phyloP scores from a whole-genome alignment of 2,888 invertebrate genomes.

The Osmoderma eremita region DNA sequence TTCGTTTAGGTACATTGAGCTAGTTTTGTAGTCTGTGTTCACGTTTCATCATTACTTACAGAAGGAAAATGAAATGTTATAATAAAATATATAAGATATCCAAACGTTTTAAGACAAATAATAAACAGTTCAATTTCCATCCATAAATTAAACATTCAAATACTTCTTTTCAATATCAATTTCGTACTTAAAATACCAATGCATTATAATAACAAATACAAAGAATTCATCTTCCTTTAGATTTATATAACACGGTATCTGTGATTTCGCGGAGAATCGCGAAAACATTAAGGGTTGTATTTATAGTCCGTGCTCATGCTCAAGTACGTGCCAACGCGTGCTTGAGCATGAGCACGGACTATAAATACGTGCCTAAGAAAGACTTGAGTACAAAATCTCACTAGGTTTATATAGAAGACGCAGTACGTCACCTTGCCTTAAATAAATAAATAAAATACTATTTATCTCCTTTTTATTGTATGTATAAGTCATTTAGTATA shows the following conservation, averaged over 20 bases:
- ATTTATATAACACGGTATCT: constrained; percentile 7
- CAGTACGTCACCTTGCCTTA: constrained; percentile 35
- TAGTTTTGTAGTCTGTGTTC: constrained; percentile 3
- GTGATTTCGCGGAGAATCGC: constrained; percentile 16
- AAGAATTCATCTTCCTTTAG: constrained; percentile 6
- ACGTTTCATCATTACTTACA: constrained; percentile 8
- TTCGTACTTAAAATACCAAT: constrained; percentile 11
- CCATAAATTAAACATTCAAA: neutral
- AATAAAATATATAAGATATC: constrained; percentile 26
- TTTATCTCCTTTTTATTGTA: constrained; percentile 14
- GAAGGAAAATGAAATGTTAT: neutral
- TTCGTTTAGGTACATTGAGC: neutral
- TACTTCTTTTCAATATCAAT: neutral
- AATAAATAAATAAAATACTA: constrained; percentile 10
- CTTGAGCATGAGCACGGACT: too few species aligned
- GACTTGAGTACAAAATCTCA: constrained; percentile 46
- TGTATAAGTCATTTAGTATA: constrained; percentile 18
- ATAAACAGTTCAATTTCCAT: too few species aligned
- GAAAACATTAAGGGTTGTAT: constrained; percentile 20
- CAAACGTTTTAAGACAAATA: constrained; percentile 3
- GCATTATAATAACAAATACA: constrained; percentile 6
- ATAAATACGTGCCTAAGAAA: too few species aligned
- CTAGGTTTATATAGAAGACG: constrained; percentile 39
- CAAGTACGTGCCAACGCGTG: too few species aligned
- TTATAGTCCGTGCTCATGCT: too few species aligned